Evolutionary conservation across 1,140 invertebrate species (phyloP), one percentile per base, ranked within the genome.

Genomic region (Cyclina sinensis): DNA sequence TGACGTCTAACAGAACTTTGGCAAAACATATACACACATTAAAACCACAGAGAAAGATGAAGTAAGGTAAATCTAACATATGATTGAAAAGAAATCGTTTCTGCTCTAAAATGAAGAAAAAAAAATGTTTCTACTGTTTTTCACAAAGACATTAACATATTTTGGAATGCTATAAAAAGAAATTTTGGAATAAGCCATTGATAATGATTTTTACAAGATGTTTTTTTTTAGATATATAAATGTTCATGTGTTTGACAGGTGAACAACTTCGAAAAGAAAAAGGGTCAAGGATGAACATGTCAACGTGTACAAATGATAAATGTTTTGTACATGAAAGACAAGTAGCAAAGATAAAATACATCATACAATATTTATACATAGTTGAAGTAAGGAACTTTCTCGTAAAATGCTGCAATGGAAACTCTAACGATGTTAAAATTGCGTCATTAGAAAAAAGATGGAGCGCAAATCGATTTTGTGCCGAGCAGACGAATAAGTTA

Each of bases 131-230:
- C 57, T 62, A 62, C 24, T 43, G n/a, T n/a, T n/a, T n/a, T 62
- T 62, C 57, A 62, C 57, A 62, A n/a, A 62, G 57, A 62, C 57
- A 62, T 4, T 62, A 1, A 27, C n/a, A 62, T 18, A 62, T n/a
- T 57, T 57, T 62, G 57, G 57, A 62, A 62, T 62, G 57, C n/a
- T n/a, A 62, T 62, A 62, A 62, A 62, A 62, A 27, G 5, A 57
- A 21, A 62, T 62, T 27, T 62, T 24, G 57, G 57, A 62, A 62
- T 62, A 62, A 57, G 3, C n/a, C n/a, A n/a, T n/a, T 57, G 51
- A 21, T 21, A 14, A 57, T 21, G 3, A 62, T 27, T 5, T 27
- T 18, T 4, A n/a, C 7, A 62, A 62, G 24, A 27, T 62, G 57
- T 62, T 57, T 57, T 57, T 57, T n/a, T n/a, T n/a, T n/a, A n/a